Evolutionary conservation across 2,113 vertebrate species (phyloP).

Genomic region (Perca fluviatilis): DNA sequence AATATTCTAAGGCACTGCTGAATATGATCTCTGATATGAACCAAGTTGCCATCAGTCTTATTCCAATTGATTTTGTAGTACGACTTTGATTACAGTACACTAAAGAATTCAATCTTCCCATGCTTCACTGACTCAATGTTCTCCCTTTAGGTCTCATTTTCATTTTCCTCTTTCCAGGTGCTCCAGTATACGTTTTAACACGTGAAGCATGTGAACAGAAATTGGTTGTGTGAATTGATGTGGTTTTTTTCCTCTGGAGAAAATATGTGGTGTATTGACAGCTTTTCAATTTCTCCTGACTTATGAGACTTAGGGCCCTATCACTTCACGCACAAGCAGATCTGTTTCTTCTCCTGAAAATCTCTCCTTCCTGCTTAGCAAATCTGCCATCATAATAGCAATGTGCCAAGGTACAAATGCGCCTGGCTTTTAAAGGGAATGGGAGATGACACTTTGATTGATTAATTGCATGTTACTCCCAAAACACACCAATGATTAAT

Average conservation of each 20-base stretch:
- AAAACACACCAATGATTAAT: too few relatives aligned
- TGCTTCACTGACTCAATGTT: background rate
- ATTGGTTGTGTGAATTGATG: background rate
- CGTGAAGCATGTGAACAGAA: background rate
- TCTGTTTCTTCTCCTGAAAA: too few relatives aligned
- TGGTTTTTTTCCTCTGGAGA: background rate
- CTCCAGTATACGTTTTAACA: background rate
- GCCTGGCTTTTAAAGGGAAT: too few relatives aligned
- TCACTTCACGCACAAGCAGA: too few relatives aligned
- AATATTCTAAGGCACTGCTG: background rate
- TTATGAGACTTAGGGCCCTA: background rate
- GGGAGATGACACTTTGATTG: too few relatives aligned
- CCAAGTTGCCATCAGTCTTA: background rate
- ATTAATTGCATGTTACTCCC: too few relatives aligned
- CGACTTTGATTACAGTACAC: background rate
- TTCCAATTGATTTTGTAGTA: background rate
- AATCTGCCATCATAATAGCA: too few relatives aligned
- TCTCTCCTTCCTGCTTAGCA: too few relatives aligned
- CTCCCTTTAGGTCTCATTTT: constrained; percentile 5
- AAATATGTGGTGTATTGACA: background rate
- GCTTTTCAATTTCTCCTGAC: background rate
- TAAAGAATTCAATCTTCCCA: background rate
- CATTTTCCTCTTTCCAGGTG: constrained; percentile 8
- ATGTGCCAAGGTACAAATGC: too few relatives aligned
- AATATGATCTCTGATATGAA: background rate